These are phyloP conservation scores for Cichlasoma orientale DNA, from an alignment of 2,797 vertebrate genomes.

Conservation along the genomic window DNA sequence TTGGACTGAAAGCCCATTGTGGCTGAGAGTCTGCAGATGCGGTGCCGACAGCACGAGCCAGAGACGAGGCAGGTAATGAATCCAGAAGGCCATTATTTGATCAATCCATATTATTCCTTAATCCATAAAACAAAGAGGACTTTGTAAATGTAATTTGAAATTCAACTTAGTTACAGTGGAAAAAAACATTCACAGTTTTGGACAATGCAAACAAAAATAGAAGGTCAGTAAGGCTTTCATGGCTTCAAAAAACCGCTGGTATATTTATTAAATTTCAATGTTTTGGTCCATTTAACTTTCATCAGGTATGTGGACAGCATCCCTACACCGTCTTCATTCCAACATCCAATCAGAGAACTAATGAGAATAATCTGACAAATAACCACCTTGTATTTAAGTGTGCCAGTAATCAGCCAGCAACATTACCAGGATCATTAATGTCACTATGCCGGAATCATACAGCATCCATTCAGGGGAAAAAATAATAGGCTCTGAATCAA, in stretches of 20 bases:
- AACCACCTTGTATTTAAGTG: not conserved
- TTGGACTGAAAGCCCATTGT: slow-evolving; percentile 12
- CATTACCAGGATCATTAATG: not conserved
- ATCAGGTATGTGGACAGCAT: not conserved
- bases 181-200: not conserved
- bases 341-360: not conserved
- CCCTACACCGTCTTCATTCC: not conserved
- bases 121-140: not conserved
- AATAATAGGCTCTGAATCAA: not conserved
- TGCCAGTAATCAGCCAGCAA: not conserved
- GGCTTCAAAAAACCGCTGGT: not conserved
- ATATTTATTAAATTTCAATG: not conserved
- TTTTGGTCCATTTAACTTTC: not conserved
- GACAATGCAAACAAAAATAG: no score
- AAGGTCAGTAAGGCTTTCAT: not conserved
- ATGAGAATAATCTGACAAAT: not conserved
- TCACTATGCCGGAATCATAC: not conserved
- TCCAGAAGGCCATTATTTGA: not conserved
- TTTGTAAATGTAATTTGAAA: not conserved
- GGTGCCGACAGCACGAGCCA: not conserved
- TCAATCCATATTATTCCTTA: not conserved
- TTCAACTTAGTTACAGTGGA: not conserved
- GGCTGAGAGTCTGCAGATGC: slow-evolving; percentile 6
- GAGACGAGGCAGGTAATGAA: not conserved
- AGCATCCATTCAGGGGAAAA: not conserved